phyloP scores from a whole-genome alignment of 30 jellyfish, hydroid and myxozoan genomes.

The Chrysaora quinquecirrha region DNA sequence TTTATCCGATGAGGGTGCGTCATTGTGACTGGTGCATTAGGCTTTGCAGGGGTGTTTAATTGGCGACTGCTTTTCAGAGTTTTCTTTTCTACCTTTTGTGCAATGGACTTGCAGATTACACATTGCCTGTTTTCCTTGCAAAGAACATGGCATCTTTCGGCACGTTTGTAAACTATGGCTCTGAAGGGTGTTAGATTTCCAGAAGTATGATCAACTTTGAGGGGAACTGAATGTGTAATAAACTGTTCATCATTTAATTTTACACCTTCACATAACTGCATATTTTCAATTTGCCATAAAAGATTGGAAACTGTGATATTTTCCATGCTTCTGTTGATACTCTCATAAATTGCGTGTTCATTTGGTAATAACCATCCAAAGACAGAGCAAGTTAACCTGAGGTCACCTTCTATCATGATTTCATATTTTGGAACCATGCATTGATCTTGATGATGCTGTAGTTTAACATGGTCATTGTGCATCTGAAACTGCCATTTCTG shows the following conservation, averaged over 20 bases:
- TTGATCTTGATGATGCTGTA: not conserved
- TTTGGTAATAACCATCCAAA: slow-evolving; percentile 15
- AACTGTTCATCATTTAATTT: not conserved
- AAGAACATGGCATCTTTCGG: slow-evolving; percentile 9
- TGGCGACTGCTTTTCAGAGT: not conserved
- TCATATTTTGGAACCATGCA: not conserved
- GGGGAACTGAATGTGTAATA: not conserved
- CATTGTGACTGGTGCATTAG: slow-evolving; percentile 19
- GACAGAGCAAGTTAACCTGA: not conserved
- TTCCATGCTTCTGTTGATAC: slow-evolving; percentile 3
- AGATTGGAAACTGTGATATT: slow-evolving; percentile 7
- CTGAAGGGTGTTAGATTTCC: not conserved
- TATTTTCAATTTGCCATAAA: not conserved
- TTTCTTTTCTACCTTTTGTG: not conserved
- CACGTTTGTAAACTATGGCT: not conserved
- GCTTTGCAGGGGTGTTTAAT: slow-evolving; percentile 21
- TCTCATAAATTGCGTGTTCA: slow-evolving; percentile 4
- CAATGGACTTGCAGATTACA: not conserved
- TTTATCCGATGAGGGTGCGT: slow-evolving; percentile 2
- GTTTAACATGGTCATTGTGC: not conserved
- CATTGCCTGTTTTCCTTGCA: not conserved
- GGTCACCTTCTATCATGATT: not conserved
- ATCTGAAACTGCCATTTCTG: not conserved
- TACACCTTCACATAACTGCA: slow-evolving; percentile 3
- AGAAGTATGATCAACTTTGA: not conserved